Percentiles rank a stretch among this genome's conserved stretches.
phyloP scores from a whole-genome alignment of 2,113 vertebrate genomes.

The Puma concolor region DNA sequence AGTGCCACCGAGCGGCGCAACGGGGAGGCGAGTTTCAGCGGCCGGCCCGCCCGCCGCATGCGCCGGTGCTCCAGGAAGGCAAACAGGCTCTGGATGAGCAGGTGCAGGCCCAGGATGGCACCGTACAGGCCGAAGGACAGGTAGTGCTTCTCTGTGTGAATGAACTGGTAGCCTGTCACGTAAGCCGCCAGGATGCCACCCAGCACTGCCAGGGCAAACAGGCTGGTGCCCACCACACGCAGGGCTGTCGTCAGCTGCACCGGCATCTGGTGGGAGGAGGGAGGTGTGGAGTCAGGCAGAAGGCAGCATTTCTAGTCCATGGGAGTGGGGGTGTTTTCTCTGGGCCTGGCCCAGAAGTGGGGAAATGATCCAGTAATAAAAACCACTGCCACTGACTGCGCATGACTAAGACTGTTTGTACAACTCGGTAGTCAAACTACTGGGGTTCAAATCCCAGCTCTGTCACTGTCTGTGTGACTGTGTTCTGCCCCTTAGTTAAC shows the following conservation, averaged over 20 bases:
- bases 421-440: not conserved
- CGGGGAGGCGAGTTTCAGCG: slow-evolving; percentile 80
- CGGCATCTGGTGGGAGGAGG: slow-evolving; percentile 90
- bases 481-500: not conserved
- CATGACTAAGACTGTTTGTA: not conserved
- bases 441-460: not conserved
- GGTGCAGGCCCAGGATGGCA: slow-evolving; percentile 96
- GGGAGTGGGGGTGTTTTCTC: not conserved
- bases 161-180: slow-evolving; percentile 98
- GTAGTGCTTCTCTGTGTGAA: slow-evolving; percentile 98
- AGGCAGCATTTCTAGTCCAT: not conserved
- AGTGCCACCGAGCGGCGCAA: slow-evolving; percentile 90
- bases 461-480: not conserved
- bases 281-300: slow-evolving; percentile 7
- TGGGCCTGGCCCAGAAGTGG: not conserved
- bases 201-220: slow-evolving; percentile 96
- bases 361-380: not conserved
- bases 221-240: slow-evolving; percentile 93
- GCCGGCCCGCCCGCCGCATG: slow-evolving; percentile 89
- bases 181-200: slow-evolving; percentile 97
- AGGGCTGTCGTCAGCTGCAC: slow-evolving; percentile 92
- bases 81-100: slow-evolving; percentile 97
- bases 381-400: not conserved
- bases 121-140: slow-evolving; percentile 98
- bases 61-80: slow-evolving; percentile 96